Evolutionary conservation across 2,797 vertebrate genomes (phyloP).

Genomic region (Poeciliopsis infans): DNA sequence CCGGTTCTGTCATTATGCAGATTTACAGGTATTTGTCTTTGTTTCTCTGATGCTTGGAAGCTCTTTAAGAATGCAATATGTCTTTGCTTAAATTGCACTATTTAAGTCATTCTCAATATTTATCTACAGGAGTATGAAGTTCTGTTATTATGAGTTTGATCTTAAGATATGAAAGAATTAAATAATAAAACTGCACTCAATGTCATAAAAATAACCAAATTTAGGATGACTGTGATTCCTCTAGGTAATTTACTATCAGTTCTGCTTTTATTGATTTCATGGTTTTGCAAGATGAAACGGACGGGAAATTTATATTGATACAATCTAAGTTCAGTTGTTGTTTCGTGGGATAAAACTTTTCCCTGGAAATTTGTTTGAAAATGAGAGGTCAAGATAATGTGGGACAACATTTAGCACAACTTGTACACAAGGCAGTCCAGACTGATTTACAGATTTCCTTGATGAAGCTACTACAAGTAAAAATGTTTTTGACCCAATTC

Average conservation of each 20-base stretch:
- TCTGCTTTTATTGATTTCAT: neutral
- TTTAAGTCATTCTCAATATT: constrained; percentile 37
- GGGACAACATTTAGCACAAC: neutral
- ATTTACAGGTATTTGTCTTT: constrained; percentile 82
- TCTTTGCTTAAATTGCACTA: constrained; percentile 20
- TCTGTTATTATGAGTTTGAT: constrained; percentile 21
- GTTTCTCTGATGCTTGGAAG: constrained; percentile 53
- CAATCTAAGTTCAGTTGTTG: neutral
- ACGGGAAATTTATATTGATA: neutral
- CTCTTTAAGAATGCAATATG: constrained; percentile 22
- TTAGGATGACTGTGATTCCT: constrained; percentile 14
- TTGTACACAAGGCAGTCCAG: neutral
- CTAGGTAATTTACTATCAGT: neutral
- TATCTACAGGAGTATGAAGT: constrained; percentile 17
- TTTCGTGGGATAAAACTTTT: no score
- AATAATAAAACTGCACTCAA: constrained; percentile 16
- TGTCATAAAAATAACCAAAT: constrained; percentile 26
- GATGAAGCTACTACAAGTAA: neutral
- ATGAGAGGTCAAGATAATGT: neutral
- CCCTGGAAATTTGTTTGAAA: neutral
- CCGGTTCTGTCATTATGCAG: constrained; percentile 83
- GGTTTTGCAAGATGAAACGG: neutral
- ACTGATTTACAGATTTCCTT: neutral
- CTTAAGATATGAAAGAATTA: constrained; percentile 36
- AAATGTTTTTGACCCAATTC: neutral